phyloP scores from a whole-genome alignment of 2,888 invertebrate genomes.

The Chrysodeixis includens region DNA sequence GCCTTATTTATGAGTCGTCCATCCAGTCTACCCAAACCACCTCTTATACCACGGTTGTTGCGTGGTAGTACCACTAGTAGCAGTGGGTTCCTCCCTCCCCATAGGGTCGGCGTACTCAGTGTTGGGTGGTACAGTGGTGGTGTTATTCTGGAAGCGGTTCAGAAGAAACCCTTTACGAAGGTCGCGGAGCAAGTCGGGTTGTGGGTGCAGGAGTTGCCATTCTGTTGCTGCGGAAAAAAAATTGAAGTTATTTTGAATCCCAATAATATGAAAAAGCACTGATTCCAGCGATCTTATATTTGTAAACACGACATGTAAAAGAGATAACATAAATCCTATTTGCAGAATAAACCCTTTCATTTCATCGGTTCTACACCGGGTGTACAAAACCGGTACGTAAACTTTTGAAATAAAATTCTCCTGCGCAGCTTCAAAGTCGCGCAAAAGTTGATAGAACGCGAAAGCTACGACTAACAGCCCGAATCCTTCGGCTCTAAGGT shows the following conservation, averaged over 20 bases:
- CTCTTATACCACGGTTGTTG: conserved; percentile 34
- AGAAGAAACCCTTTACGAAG: conserved; percentile 71
- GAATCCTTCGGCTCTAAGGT: too few relatives aligned
- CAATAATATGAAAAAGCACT: too few relatives aligned
- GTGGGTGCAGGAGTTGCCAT: conserved; percentile 70
- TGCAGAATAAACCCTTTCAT: too few relatives aligned
- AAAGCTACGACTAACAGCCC: too few relatives aligned
- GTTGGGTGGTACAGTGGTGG: conserved; percentile 15
- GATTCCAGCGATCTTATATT: too few relatives aligned
- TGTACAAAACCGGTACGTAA: too few relatives aligned
- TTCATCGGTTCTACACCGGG: too few relatives aligned
- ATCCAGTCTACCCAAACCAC: conserved; percentile 55
- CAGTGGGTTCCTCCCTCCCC: conserved; percentile 23
- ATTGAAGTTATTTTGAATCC: not conserved
- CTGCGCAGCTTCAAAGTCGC: too few relatives aligned
- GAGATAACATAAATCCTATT: too few relatives aligned
- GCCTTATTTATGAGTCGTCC: not conserved
- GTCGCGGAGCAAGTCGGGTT: conserved; percentile 72
- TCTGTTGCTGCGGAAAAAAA: conserved; percentile 70
- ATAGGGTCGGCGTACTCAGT: conserved; percentile 72
- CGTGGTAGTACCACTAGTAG: conserved; percentile 64
- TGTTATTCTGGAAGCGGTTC: conserved; percentile 45
- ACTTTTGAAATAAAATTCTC: too few relatives aligned
- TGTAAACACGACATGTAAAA: too few relatives aligned
- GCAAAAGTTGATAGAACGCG: too few relatives aligned